These are phyloP conservation scores for Drosophila lacertosa DNA, from an alignment of 1,140 invertebrate genomes.

Conservation along the genomic window DNA sequence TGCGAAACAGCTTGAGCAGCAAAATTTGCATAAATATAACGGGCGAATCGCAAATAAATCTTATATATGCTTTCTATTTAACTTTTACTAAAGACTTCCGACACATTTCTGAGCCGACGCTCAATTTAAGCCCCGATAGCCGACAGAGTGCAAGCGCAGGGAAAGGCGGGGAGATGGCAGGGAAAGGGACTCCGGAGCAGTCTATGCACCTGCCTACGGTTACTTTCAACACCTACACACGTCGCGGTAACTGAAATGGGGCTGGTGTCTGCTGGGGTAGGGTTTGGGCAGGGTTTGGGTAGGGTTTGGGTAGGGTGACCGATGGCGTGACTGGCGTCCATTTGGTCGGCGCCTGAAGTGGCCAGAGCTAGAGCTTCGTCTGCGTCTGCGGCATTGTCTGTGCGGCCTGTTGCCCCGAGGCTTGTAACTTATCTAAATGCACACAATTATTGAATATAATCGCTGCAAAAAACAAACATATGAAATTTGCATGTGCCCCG, in stretches of 20 bases:
- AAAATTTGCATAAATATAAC: constrained; percentile 74
- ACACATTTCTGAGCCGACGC: constrained; percentile 68
- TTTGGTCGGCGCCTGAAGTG: constrained; percentile 63
- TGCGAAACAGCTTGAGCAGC: constrained; percentile 6
- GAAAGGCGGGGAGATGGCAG: not conserved
- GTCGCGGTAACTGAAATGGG: constrained; percentile 5
- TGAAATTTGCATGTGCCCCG: constrained; percentile 63
- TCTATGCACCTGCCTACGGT: constrained; percentile 54
- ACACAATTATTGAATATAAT: constrained; percentile 84
- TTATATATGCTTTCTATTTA: constrained; percentile 81
- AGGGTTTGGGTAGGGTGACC: constrained; percentile 42
- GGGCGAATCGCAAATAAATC: constrained; percentile 64
- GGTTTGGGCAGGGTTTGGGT: not conserved
- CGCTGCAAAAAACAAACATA: constrained; percentile 69
- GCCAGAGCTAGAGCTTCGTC: no score
- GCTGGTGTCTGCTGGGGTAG: not conserved
- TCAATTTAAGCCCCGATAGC: constrained; percentile 5
- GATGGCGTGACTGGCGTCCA: constrained; percentile 74
- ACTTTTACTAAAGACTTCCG: constrained; percentile 81
- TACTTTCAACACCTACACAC: constrained; percentile 79
- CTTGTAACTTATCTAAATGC: constrained; percentile 82
- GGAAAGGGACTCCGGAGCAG: not conserved
- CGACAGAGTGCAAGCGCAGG: not conserved
- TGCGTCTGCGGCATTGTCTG: constrained; percentile 25
- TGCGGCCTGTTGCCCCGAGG: constrained; percentile 52